Evolutionary conservation across 1,140 invertebrate genomes (phyloP).

Genomic region (Drepana arcuata): DNA sequence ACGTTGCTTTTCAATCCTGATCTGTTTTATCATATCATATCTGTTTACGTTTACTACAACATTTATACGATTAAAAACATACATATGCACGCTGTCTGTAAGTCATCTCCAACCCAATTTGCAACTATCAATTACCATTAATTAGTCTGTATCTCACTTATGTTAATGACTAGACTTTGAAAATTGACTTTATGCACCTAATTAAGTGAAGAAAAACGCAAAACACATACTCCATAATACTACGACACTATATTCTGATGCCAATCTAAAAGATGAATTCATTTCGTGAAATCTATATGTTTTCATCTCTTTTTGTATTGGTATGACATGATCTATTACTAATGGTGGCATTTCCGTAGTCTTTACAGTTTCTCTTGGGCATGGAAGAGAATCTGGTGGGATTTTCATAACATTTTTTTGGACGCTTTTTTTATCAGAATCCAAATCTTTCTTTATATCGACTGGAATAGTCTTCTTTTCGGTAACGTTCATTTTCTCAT

Average conservation of each 20-base stretch:
- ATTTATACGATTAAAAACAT: too few species aligned
- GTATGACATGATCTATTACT: slow-evolving; percentile 51
- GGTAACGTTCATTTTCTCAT: slow-evolving; percentile 41
- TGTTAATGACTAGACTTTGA: slow-evolving; percentile 27
- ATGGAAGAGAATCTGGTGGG: slow-evolving; percentile 46
- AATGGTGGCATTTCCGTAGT: slow-evolving; percentile 43
- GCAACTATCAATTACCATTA: not conserved
- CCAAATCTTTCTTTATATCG: slow-evolving; percentile 21
- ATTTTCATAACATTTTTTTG: slow-evolving; percentile 54
- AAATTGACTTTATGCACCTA: slow-evolving; percentile 17
- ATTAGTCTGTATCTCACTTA: slow-evolving; percentile 46
- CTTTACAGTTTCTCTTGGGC: slow-evolving; percentile 40
- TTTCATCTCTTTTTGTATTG: slow-evolving; percentile 64
- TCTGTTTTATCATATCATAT: too few species aligned
- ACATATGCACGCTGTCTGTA: too few species aligned
- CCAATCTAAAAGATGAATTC: slow-evolving; percentile 22
- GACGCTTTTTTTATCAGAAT: slow-evolving; percentile 28
- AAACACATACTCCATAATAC: slow-evolving; percentile 40
- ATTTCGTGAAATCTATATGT: slow-evolving; percentile 52
- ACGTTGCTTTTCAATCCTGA: too few species aligned
- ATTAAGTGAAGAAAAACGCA: slow-evolving; percentile 55
- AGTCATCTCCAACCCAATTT: not conserved
- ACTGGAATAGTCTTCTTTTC: slow-evolving; percentile 29
- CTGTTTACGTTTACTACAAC: too few species aligned
- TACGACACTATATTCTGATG: slow-evolving; percentile 21